A percentile compares a stretch with the other conserved stretches of the same genome.
Evolutionary conservation across 2,113 vertebrate species (phyloP).

Genomic region (Microtus pennsylvanicus): DNA sequence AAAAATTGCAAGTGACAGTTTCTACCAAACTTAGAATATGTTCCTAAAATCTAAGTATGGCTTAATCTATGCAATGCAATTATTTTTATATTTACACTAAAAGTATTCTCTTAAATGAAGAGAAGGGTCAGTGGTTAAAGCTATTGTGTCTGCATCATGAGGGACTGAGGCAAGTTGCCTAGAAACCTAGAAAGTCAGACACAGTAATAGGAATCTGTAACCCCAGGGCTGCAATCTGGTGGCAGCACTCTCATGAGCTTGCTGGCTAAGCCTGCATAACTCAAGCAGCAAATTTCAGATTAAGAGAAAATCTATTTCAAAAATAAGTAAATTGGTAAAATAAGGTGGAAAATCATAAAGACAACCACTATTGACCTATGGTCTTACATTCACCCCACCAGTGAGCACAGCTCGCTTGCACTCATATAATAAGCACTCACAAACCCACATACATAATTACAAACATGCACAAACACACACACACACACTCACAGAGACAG

Average conservation of each 20-base stretch:
- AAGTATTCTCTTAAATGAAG: neutral
- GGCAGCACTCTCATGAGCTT: no score
- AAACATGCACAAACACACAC: neutral
- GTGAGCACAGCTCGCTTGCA: neutral
- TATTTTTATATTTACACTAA: neutral
- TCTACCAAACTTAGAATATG: neutral
- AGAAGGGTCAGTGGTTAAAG: neutral
- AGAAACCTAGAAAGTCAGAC: neutral
- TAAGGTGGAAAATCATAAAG: neutral
- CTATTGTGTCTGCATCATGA: neutral
- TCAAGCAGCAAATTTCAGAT: neutral
- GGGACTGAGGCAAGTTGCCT: no score
- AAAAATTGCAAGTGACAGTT: neutral
- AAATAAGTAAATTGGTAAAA: neutral
- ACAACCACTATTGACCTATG: neutral
- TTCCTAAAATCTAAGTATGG: neutral
- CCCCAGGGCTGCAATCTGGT: no score
- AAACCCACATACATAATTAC: neutral
- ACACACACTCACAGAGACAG: neutral
- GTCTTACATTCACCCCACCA: accelerated
- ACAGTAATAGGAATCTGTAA: no score
- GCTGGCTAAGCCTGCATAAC: neutral
- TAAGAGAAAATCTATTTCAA: neutral
- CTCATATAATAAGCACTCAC: neutral
- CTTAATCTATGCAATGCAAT: neutral